Conservation (phyloP, 1,140 invertebrate species). For the Drosophila quadrilineata region DNA sequence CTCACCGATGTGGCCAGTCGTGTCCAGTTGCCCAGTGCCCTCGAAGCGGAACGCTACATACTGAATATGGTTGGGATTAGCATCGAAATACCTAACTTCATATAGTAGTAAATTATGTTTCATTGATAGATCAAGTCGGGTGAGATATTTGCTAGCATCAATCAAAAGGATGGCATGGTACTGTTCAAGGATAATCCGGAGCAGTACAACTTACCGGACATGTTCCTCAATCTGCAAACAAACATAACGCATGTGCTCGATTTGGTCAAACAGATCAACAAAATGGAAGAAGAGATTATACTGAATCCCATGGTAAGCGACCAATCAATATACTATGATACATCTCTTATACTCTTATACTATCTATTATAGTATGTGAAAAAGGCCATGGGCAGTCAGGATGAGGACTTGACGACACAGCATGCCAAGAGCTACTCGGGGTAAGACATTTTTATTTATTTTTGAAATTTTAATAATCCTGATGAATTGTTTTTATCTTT, state of each 20-base stretch:
- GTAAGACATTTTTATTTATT: too few species aligned
- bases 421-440: constrained; percentile 82
- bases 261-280: constrained; percentile 91
- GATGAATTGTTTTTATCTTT: too few species aligned
- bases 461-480: too few species aligned
- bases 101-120: neutral
- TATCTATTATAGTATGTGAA: constrained; percentile 86
- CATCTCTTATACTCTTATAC: neutral
- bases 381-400: constrained; percentile 86
- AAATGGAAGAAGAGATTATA: constrained; percentile 97
- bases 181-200: constrained; percentile 97
- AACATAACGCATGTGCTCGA: constrained; percentile 94
- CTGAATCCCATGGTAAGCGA: constrained; percentile 89
- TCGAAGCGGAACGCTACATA: constrained; percentile 96
- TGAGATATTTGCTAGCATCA: constrained; percentile 98
- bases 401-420: constrained; percentile 85
- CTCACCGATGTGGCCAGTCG: constrained; percentile 95
- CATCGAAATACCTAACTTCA: neutral
- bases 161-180: constrained; percentile 99
- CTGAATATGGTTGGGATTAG: constrained; percentile 91
- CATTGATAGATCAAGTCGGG: constrained; percentile 94
- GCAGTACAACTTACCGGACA: constrained; percentile 94
- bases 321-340: neutral
- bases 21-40: constrained; percentile 91
- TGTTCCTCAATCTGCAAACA: constrained; percentile 92